Evolutionary conservation across 2,113 vertebrate species (phyloP).

Genomic region (Scopus umbretta): DNA sequence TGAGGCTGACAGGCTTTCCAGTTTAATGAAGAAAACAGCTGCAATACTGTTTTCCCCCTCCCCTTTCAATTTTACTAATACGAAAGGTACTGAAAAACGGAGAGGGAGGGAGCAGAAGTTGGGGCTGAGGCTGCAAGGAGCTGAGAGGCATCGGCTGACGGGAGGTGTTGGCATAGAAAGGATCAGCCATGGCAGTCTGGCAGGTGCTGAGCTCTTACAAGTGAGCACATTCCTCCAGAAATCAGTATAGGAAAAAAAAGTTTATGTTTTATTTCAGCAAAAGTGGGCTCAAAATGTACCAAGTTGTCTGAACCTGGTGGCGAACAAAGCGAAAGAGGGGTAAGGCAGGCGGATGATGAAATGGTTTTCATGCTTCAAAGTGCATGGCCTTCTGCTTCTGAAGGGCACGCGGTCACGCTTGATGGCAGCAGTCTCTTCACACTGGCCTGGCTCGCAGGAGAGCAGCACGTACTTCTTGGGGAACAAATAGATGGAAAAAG

Average conservation of each 20-base stretch:
- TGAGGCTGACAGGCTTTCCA: background rate
- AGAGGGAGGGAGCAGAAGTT: background rate
- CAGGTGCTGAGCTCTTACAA: background rate
- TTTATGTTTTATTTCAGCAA: background rate
- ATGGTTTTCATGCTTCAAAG: background rate
- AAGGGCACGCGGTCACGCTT: fast-evolving
- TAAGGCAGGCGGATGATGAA: background rate
- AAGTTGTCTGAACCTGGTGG: background rate
- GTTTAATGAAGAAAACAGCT: background rate
- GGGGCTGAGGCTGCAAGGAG: background rate
- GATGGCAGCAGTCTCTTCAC: background rate
- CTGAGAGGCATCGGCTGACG: background rate
- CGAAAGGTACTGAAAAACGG: background rate
- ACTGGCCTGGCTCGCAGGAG: fast-evolving
- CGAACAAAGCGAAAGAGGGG: background rate
- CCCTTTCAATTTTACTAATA: background rate
- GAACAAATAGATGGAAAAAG: background rate
- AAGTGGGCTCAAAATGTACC: background rate
- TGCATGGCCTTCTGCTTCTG: too few species aligned
- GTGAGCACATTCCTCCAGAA: background rate
- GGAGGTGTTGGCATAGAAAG: background rate
- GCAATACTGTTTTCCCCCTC: background rate
- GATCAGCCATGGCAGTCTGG: fast-evolving
- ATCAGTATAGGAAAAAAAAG: background rate
- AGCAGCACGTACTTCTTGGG: background rate